Evolutionary conservation across 2,797 vertebrate species (phyloP).

Genomic region (Pipistrellus kuhlii): DNA sequence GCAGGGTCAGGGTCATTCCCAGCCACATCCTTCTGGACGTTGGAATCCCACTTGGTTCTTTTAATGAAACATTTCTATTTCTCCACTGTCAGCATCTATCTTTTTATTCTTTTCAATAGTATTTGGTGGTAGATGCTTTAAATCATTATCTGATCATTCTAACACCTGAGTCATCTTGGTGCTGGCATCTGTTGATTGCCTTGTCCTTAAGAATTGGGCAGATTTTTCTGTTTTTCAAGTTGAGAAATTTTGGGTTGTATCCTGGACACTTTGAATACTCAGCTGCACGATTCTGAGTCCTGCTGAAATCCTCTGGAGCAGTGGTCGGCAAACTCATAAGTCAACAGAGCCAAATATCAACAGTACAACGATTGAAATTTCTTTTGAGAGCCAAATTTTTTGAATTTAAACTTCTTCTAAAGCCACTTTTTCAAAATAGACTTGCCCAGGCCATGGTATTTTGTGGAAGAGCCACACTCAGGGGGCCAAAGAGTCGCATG

Average conservation of each 20-base stretch:
- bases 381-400: no score
- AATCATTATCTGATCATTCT: constrained; percentile 22
- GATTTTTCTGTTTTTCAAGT: not conserved
- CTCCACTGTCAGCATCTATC: not conserved
- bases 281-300: not conserved
- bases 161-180: not conserved
- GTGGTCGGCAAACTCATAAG: no score
- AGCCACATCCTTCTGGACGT: no score
- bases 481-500: no score
- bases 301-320: not conserved
- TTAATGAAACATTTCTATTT: constrained; percentile 6
- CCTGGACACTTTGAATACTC: constrained; percentile 46
- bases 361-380: no score
- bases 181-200: not conserved
- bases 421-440: no score
- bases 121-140: constrained; percentile 31
- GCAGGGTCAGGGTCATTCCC: no score
- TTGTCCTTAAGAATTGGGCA: constrained; percentile 27
- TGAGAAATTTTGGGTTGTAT: not conserved
- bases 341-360: no score
- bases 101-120: constrained; percentile 12
- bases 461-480: no score
- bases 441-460: no score
- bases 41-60: not conserved
- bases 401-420: no score